Conservation (phyloP, 37 sponge, comb jelly and placozoan species). For the Beroe forskalii region DNA sequence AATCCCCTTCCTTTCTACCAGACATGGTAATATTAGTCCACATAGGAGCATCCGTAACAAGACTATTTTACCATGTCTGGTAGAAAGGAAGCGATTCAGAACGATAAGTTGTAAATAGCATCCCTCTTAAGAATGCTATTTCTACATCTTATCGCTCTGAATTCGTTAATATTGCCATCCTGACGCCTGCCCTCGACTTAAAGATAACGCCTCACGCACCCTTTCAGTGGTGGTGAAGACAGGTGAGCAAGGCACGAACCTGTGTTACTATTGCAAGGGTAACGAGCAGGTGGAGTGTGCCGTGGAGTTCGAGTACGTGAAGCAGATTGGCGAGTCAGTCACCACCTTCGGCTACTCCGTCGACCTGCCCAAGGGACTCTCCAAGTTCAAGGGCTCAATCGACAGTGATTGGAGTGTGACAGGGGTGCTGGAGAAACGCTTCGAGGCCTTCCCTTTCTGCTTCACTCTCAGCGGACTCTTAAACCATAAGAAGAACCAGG, state of each 20-base stretch:
- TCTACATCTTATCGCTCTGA: too few relatives aligned
- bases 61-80: too few relatives aligned
- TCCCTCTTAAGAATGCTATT: too few relatives aligned
- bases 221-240: constrained; percentile 48
- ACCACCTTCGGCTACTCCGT: constrained; percentile 74
- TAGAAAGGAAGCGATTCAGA: too few relatives aligned
- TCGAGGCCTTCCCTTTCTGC: constrained; percentile 85
- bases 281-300: constrained; percentile 61
- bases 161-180: too few relatives aligned
- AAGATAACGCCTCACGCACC: too few relatives aligned
- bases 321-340: constrained; percentile 47
- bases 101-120: too few relatives aligned
- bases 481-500: constrained; percentile 82
- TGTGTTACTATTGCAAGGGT: constrained; percentile 60
- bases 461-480: constrained; percentile 77
- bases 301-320: constrained; percentile 63
- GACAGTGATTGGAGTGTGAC: constrained; percentile 79
- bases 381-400: constrained; percentile 76
- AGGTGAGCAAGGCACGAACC: constrained; percentile 28
- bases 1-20: too few relatives aligned
- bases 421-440: constrained; percentile 79
- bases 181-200: too few relatives aligned
- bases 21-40: too few relatives aligned
- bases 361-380: constrained; percentile 72
- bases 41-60: too few relatives aligned